These are phyloP conservation scores for Chlorodrepanis virens DNA, from an alignment of 2,113 vertebrate species.

Conservation along the genomic window DNA sequence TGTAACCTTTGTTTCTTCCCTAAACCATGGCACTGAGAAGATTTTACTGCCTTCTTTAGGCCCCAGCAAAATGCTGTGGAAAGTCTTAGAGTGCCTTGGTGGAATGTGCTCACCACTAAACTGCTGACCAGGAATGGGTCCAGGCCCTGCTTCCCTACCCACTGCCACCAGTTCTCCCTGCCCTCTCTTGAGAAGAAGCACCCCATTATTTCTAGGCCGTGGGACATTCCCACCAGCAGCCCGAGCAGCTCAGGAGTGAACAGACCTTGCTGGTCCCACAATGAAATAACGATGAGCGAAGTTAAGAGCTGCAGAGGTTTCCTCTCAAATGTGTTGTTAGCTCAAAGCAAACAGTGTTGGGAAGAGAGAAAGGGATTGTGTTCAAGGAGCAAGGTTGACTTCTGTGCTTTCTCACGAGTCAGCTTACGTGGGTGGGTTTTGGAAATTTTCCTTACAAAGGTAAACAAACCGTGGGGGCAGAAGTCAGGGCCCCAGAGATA, in stretches of 20 bases:
- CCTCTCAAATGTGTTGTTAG: neutral
- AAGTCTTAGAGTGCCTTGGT: neutral
- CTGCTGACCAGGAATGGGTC: neutral
- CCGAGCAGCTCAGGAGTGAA: neutral
- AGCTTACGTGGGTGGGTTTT: neutral
- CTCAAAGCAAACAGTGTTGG: neutral
- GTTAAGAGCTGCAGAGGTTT: neutral
- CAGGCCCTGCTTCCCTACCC: neutral
- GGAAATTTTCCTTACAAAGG: neutral
- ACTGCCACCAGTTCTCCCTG: neutral
- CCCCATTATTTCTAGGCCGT: neutral
- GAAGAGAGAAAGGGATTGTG: neutral
- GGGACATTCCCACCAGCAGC: neutral
- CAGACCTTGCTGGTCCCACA: neutral
- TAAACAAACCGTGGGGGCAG: neutral
- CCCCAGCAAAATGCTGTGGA: rapidly evolving
- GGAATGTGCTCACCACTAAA: neutral
- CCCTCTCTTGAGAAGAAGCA: neutral
- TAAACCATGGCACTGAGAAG: neutral
- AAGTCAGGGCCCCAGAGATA: neutral
- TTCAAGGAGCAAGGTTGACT: neutral
- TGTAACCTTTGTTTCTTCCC: neutral
- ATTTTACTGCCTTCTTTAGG: neutral
- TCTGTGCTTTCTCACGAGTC: neutral
- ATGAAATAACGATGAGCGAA: neutral